Base-by-base conservation (phyloP, 2,888 invertebrate species). In the Pterobdella sp. region DNA sequence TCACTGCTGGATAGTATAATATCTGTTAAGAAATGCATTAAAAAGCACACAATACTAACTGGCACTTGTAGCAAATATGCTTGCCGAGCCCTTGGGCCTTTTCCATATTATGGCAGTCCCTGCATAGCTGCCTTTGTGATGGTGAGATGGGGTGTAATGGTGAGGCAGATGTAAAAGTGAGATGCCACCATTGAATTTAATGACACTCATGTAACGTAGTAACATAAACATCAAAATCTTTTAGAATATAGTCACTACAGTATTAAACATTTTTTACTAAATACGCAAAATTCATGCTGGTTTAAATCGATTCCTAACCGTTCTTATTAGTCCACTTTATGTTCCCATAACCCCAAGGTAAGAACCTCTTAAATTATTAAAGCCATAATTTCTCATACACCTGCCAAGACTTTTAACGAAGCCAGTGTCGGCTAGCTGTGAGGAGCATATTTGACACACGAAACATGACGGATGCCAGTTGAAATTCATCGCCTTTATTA, bases 381-480 rank as follows among this genome's bases (percentile, higher is more conserved):
- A 26, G 10, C 22, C 14, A 18, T 64, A 29, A 22, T 18, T 26
- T 22, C 35, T 65, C 68, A n/a, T n/a, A n/a, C n/a, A 76, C 76
- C 76, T 76, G 49, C 74, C 74, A n/a, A 72, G 73, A 79, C 86
- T 87, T 77, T 86, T 84, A 74, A 98, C 94, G 84, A 99, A 99
- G 22, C 98, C 98, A n/a, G 75, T 89, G 84, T 99, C 98, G 0
- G 97, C 95, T 78, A 99, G 86, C 83, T 93, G 92, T 75, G 90
- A 88, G 78, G 87, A 88, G 84, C 98, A 99, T 84, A 93, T 88
- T 82, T 96, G 92, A 82, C 98, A 99, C 32, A 92, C 89, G 87
- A 99, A 99, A 84, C 98, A 99, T 75, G 89, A 88, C 1, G 97
- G 96, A 86, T 99, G 98, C 98, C 98, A 99, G 84, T 93, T 95